Evolutionary conservation across 2,113 vertebrate species (phyloP), one percentile per base, ranked within the genome.

Genomic region (Cygnus atratus): DNA sequence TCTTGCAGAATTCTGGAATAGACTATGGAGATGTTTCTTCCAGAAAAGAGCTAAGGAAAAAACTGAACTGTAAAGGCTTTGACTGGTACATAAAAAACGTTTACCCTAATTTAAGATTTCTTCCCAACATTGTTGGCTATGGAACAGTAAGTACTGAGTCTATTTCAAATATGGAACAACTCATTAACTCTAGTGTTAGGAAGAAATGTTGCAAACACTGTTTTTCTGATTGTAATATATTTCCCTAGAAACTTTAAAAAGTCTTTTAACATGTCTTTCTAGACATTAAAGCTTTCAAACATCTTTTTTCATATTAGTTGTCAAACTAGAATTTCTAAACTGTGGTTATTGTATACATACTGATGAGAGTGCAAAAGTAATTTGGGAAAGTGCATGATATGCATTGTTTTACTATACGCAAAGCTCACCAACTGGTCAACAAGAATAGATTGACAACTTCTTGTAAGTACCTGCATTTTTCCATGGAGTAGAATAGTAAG

Each of bases 1-100:
- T 57, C 73, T 93, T 88, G 29, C 73, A 97, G 96, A 94, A 97
- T 83, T 68, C 88, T 25, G 96, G 91, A 67, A 71, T 97, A 2
- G 79, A 97, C 61, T 95, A 82, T 31, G 95, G 96, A 88, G 90
- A 98, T 63, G 61, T 97, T 94, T 96, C 95, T 88, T 96, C 96
- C 82, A 95, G 95, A 93, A 94, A 84, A 66, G 84, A 85, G 18
- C 81, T 97, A 55, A 65, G 76, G 70, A 71, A 96, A 68, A 95
- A 93, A 81, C 54, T 97, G 84, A 96, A 97, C 44, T 97, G 95
- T 83, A 96, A 92, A 93, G 81, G 62, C 52, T 98, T 98, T 92
- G 97, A 91, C 77, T 97, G 95, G 96, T 95, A 97, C 80, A 93
- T 97, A 78, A 95, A 97, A 90, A 97, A 88, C 8, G 10, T 98